Base-by-base conservation (phyloP, 2,888 invertebrate species). In the Xiphydria camelus region DNA sequence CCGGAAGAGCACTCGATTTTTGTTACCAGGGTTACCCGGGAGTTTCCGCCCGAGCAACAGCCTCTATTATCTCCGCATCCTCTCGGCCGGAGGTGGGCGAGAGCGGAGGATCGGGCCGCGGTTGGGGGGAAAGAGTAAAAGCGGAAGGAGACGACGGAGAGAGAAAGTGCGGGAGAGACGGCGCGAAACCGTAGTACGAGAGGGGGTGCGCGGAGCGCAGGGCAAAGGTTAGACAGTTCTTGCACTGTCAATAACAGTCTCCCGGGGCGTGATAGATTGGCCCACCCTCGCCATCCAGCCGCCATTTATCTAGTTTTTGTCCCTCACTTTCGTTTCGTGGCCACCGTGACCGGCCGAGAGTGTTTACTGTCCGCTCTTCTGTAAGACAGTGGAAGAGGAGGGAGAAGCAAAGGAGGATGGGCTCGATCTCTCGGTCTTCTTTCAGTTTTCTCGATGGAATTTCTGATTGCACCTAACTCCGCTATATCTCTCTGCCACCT, bases 271-370 rank as follows among this genome's bases (percentile, higher is more conserved):
- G 73, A 73, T 73, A 71, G 70, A 73, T 74, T 66, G 68, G 67
- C 61, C 61, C 63, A 66, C 63, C 68, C 68, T 66, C 61, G 55
- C 62, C 59, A 66, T 68, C 67, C 66, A 65, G 62, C 60, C 62
- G 64, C 62, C 69, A 72, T 74, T 74, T 73, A 73, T 73, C 70
- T 73, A 62, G 62, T 71, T 69, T 72, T 73, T 70, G 64, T 69
- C 59, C 64, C 56, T 64, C 62, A 61, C 66, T 69, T 68, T 70
- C 61, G 61, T 64, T 66, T 59, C 56, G 66, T 64, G 64, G 61
- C 62, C 55, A 62, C 49, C 53, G 55, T 55, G 57, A 59, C 62
- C 58, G 53, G 57, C 53, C 56, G 56, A 54, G 65, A 66, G 61
- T 70, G 69, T 70, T 68, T 68, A 65, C 65, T 59, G 57, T 58